Evolutionary conservation across 2,888 invertebrate species (phyloP).

Genomic region (Pachydiplax longipennis): DNA sequence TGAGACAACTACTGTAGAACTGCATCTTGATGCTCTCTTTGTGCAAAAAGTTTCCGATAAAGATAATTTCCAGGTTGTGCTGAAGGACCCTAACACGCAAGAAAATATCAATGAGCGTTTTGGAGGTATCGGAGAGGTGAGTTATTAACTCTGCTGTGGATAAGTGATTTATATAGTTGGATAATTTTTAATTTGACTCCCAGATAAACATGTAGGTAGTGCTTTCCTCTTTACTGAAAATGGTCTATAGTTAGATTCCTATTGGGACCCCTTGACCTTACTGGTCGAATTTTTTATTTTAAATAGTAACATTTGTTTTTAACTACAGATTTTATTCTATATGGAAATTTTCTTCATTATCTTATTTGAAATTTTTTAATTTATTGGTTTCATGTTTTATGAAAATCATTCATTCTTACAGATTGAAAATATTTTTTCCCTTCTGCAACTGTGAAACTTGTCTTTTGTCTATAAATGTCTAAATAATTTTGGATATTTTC

Average conservation of each 20-base stretch:
- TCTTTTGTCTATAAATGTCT: background rate
- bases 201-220: too few relatives aligned
- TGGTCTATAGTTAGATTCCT: too few relatives aligned
- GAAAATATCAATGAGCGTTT: background rate
- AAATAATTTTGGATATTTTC: background rate
- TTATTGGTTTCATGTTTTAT: background rate
- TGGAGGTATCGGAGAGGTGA: slow-evolving; percentile 15
- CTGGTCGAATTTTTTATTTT: too few relatives aligned
- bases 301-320: too few relatives aligned
- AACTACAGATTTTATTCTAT: too few relatives aligned
- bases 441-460: background rate
- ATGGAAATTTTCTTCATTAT: too few relatives aligned
- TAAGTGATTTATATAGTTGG: background rate
- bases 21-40: background rate
- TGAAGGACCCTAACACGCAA: background rate
- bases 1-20: background rate
- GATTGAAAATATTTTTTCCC: background rate
- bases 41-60: background rate
- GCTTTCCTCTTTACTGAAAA: too few relatives aligned
- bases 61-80: slow-evolving; percentile 1
- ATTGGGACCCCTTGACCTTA: too few relatives aligned
- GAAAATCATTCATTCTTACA: background rate
- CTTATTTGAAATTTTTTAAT: background rate
- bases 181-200: too few relatives aligned
- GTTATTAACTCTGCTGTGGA: background rate